These are phyloP conservation scores for Ormia ochracea DNA, from an alignment of 2,888 invertebrate species.

Conservation along the genomic window DNA sequence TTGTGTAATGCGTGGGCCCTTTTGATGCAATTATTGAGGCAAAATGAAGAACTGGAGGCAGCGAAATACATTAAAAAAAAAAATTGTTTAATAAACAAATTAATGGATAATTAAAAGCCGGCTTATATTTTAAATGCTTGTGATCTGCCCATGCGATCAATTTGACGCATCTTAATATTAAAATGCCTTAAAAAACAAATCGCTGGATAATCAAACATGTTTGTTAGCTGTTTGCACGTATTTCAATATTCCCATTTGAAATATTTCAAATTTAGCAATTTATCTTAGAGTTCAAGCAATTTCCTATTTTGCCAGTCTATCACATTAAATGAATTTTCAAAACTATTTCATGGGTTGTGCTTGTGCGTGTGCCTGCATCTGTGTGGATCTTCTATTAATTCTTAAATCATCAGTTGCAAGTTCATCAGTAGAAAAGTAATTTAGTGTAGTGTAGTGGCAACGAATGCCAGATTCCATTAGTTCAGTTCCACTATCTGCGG, in stretches of 20 bases:
- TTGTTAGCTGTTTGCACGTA: no score
- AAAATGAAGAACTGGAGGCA: no score
- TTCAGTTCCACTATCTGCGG: conserved; percentile 35
- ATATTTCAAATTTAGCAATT: conserved; percentile 52
- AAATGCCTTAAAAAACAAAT: no score
- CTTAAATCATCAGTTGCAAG: conserved; percentile 47
- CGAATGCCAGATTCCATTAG: conserved; percentile 55
- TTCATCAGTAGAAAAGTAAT: conserved; percentile 43
- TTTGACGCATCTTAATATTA: no score
- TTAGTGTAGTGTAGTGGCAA: conserved; percentile 28
- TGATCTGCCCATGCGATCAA: no score
- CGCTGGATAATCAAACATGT: no score
- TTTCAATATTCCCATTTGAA: conserved; percentile 1
- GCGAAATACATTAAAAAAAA: no score
- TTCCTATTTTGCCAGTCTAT: conserved; percentile 59
- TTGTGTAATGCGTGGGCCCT: no score
- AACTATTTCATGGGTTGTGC: not conserved
- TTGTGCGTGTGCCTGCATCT: not conserved
- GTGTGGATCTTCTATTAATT: conserved; percentile 16
- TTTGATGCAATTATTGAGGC: no score
- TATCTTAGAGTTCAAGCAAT: conserved; percentile 58
- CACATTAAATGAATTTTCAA: conserved; percentile 50
- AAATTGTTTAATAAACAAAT: no score
- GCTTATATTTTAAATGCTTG: no score
- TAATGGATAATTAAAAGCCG: no score